phyloP scores from a whole-genome alignment of 2,797 vertebrate species.

The Echeneis naucrates region DNA sequence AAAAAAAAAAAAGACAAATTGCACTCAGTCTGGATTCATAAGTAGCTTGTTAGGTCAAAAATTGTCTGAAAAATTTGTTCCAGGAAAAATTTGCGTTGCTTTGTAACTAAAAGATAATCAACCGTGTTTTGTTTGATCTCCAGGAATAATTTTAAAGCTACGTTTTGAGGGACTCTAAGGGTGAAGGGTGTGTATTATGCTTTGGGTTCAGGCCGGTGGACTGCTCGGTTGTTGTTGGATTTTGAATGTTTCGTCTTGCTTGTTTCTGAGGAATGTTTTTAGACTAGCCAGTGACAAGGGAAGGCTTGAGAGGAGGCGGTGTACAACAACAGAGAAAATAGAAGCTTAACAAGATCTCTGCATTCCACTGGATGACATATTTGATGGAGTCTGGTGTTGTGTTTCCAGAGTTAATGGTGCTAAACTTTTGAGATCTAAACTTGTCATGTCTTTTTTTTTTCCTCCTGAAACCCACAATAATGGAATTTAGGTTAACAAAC shows the following conservation, averaged over 20 bases:
- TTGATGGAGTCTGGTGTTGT: conserved; percentile 23
- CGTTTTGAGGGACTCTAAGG: conserved; percentile 2
- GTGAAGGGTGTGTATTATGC: neutral
- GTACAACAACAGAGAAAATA: conserved; percentile 16
- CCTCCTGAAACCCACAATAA: conserved; percentile 12
- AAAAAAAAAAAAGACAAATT: conserved; percentile 4
- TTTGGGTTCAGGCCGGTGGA: conserved; percentile 2
- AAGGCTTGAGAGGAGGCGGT: neutral
- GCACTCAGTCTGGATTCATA: conserved; percentile 17
- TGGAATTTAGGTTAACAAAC: conserved; percentile 2
- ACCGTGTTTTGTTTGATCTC: conserved; percentile 7
- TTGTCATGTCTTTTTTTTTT: conserved; percentile 25
- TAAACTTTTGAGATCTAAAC: conserved; percentile 18
- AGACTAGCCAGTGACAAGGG: neutral
- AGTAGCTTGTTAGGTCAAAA: neutral
- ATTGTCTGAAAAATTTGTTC: conserved; percentile 19
- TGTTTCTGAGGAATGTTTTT: conserved; percentile 25
- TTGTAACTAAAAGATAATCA: conserved; percentile 28
- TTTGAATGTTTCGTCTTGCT: conserved; percentile 4
- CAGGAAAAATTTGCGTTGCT: conserved; percentile 19
- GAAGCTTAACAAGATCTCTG: conserved; percentile 37
- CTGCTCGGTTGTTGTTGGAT: neutral
- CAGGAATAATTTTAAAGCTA: conserved; percentile 5
- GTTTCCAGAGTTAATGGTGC: conserved; percentile 11
- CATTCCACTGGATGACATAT: conserved; percentile 31